Conservation (phyloP, 2,888 invertebrate genomes). For the Drosophila mettleri region DNA sequence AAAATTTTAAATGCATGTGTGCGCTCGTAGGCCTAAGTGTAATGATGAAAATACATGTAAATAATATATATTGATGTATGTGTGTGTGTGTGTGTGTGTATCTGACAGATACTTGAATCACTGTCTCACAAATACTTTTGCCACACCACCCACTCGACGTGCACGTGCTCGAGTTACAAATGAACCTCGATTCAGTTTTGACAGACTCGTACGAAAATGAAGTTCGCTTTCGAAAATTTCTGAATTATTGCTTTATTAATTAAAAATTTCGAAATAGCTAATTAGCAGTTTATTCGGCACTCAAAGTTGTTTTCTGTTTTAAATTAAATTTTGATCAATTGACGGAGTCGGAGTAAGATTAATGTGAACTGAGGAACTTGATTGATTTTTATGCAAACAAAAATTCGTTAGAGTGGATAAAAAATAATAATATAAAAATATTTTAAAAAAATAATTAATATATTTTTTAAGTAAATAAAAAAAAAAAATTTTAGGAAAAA, state of each 20-base stretch:
- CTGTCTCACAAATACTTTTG: constrained; percentile 15
- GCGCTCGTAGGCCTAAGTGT: constrained; percentile 22
- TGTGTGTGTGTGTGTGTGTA: constrained; percentile 14
- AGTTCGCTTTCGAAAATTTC: constrained; percentile 2
- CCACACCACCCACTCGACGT: neutral
- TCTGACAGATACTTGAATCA: constrained; percentile 23
- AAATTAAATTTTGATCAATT: constrained; percentile 1
- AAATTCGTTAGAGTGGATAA: neutral
- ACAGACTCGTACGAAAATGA: neutral
- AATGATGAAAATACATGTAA: constrained; percentile 9
- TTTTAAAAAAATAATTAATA: neutral
- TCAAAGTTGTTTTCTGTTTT: neutral
- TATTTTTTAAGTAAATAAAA: neutral
- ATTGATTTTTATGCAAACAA: neutral
- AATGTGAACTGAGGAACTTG: neutral
- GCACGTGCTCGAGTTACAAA: constrained; percentile 41
- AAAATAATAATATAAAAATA: neutral
- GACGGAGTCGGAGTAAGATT: neutral
- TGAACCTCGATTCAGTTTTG: constrained; percentile 12
- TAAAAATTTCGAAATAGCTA: constrained; percentile 15
- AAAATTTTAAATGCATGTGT: constrained; percentile 15
- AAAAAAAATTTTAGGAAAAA: too few species aligned
- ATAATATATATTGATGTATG: neutral
- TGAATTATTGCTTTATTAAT: constrained; percentile 29
- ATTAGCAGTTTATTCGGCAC: constrained; percentile 22